phyloP scores from a whole-genome alignment of 2,797 vertebrate species.

The Neosilurus hyrtlii region DNA sequence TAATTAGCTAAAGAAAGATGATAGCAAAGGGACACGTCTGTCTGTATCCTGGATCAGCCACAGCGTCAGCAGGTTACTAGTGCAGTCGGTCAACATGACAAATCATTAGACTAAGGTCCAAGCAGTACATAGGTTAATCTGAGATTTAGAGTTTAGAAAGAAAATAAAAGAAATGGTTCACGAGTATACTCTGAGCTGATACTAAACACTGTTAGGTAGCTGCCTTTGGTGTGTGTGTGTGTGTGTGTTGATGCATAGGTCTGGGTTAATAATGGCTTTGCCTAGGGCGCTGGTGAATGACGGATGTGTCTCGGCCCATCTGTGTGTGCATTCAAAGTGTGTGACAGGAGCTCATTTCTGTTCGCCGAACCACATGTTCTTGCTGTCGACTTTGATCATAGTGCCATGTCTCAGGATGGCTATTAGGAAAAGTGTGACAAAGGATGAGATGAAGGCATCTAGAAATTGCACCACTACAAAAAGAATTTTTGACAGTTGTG shows the following conservation, averaged over 20 bases:
- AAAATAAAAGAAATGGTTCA: background rate
- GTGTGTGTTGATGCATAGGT: background rate
- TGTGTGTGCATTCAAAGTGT: constrained; percentile 5
- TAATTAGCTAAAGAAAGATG: constrained; percentile 59
- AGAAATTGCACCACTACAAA: background rate
- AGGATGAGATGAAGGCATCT: background rate
- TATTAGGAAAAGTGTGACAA: background rate
- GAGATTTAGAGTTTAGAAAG: background rate
- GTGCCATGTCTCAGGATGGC: background rate
- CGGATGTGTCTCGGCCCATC: constrained; percentile 18
- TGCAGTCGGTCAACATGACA: constrained; percentile 58
- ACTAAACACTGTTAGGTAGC: background rate
- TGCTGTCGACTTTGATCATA: background rate
- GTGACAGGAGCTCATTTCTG: constrained; percentile 36
- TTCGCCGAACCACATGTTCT: constrained; percentile 33
- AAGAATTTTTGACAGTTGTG: no score
- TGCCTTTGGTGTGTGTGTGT: background rate
- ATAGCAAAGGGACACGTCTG: constrained; percentile 14
- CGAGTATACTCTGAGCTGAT: background rate
- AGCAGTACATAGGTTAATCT: background rate
- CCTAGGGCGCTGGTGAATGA: background rate
- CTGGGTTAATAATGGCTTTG: constrained; percentile 37
- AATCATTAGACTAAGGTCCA: background rate
- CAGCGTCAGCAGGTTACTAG: constrained; percentile 58
- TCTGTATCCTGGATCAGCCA: constrained; percentile 50